Conservation (phyloP, 2,113 vertebrate species). For the Mastomys natalensis region DNA sequence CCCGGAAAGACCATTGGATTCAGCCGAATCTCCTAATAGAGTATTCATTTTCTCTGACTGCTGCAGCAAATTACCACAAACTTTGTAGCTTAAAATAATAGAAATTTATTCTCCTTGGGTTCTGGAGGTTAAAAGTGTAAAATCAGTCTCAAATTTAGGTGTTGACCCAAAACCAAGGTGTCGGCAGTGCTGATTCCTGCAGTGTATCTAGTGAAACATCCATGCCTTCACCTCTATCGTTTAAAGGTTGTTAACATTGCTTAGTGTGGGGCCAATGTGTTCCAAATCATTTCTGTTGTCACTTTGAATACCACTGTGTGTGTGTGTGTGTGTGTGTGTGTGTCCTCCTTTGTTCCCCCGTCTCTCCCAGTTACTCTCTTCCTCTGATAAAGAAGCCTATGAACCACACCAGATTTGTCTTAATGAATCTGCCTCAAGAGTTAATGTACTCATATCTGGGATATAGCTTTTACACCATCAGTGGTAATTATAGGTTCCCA, state of each 20-base stretch:
- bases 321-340: neutral
- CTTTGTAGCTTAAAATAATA: neutral
- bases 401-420: fast-evolving
- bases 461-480: neutral
- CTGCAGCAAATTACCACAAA: neutral
- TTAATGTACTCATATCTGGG: neutral
- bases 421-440: neutral
- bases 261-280: neutral
- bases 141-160: neutral
- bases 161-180: neutral
- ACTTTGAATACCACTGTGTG: neutral
- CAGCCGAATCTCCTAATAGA: neutral
- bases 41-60: neutral
- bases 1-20: neutral
- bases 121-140: neutral
- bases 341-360: neutral
- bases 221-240: fast-evolving
- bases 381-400: neutral
- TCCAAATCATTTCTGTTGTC: neutral
- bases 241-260: fast-evolving
- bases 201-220: neutral
- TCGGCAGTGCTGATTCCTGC: neutral
- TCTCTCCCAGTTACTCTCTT: neutral
- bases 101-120: neutral
- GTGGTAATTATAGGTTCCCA: neutral